phyloP scores from a whole-genome alignment of 2,113 vertebrate species.

The Cottus gobio region DNA sequence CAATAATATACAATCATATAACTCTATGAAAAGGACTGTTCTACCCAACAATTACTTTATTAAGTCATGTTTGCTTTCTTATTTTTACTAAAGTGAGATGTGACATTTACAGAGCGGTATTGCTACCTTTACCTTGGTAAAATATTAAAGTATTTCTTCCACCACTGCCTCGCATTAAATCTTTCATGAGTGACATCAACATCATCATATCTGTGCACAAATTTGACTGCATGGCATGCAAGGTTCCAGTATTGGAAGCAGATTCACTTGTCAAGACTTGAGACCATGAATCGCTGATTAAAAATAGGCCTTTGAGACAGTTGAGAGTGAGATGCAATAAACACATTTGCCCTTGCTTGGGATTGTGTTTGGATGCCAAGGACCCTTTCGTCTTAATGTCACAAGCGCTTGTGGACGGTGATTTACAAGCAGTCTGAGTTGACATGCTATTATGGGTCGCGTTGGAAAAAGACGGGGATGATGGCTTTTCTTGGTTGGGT shows the following conservation, averaged over 20 bases:
- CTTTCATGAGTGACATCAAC: background rate
- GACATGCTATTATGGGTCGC: constrained; percentile 53
- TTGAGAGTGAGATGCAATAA: constrained; percentile 54
- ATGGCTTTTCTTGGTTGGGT: constrained; percentile 45
- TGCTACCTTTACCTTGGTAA: background rate
- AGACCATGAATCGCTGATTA: constrained; percentile 56
- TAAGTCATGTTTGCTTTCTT: background rate
- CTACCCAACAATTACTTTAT: background rate
- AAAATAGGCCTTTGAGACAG: constrained; percentile 46
- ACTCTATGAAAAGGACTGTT: background rate
- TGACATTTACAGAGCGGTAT: background rate
- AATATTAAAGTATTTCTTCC: background rate
- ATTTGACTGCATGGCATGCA: background rate
- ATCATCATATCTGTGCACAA: background rate
- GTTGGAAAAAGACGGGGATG: constrained; percentile 37
- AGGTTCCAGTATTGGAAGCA: constrained; percentile 8
- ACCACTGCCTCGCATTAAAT: background rate
- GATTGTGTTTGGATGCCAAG: constrained; percentile 60
- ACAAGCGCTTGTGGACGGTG: constrained; percentile 37
- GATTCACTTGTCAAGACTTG: constrained; percentile 51
- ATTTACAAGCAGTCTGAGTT: constrained; percentile 57
- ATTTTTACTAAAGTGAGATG: background rate
- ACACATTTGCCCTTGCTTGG: constrained; percentile 57
- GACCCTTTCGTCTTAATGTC: constrained; percentile 57
- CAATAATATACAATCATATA: background rate